These are phyloP conservation scores for Amia ocellicauda DNA, from an alignment of 2,113 vertebrate species.

Conservation along the genomic window DNA sequence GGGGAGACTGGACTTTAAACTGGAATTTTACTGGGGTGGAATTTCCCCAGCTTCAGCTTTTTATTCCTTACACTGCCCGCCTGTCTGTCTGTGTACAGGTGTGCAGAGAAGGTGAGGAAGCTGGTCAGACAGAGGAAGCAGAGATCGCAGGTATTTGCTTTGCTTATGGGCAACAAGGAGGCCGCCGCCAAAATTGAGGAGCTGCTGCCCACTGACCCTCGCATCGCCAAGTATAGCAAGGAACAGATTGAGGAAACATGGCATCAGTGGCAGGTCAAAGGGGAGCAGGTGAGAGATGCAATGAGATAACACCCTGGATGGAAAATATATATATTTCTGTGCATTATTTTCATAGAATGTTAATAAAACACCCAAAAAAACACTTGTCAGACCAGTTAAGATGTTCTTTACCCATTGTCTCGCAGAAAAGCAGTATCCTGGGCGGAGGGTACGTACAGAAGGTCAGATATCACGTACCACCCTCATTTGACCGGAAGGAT, in stretches of 20 bases:
- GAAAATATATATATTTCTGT: no score
- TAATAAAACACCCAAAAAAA: no score
- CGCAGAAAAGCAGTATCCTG: constrained; percentile 20
- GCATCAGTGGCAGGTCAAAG: constrained; percentile 18
- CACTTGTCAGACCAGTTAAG: no score
- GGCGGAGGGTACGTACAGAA: constrained; percentile 22
- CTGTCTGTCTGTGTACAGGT: neutral
- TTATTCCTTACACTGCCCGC: no score
- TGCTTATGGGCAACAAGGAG: neutral
- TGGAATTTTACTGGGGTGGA: no score
- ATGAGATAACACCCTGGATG: neutral
- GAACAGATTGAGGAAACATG: constrained; percentile 26
- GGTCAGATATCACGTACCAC: constrained; percentile 18
- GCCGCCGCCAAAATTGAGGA: neutral
- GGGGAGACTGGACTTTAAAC: no score
- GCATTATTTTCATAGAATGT: no score
- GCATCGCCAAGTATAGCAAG: constrained; percentile 12
- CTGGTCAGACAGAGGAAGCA: constrained; percentile 8
- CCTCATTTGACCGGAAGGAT: neutral
- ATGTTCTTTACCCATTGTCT: neutral
- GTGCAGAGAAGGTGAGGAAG: constrained; percentile 9
- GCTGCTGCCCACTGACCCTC: constrained; percentile 6
- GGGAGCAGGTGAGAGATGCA: constrained; percentile 18
- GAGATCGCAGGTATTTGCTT: neutral
- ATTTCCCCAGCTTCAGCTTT: no score